Conservation (phyloP, 2,888 invertebrate genomes). For the Troides aeacus region DNA sequence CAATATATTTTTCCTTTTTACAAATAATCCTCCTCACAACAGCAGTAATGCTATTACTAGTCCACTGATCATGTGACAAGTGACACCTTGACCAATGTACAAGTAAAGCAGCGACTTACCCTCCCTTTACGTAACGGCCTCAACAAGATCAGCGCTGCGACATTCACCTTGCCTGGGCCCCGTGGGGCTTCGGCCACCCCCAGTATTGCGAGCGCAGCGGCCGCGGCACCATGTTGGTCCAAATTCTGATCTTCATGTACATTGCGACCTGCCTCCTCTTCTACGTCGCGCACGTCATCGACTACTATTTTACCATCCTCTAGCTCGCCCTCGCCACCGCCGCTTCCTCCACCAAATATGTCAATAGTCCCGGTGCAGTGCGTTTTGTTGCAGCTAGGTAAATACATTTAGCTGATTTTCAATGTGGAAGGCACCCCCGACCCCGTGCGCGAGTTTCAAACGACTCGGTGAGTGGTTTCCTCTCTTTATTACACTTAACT, state of each 20-base stretch:
- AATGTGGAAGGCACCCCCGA: conserved; percentile 40
- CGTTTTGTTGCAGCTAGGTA: conserved; percentile 11
- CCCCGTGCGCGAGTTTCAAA: conserved; percentile 41
- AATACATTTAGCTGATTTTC: conserved; percentile 7
- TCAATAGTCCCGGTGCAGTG: conserved; percentile 3
- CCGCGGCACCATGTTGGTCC: conserved; percentile 65
- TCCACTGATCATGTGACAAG: too few relatives aligned
- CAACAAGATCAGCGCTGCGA: conserved; percentile 38
- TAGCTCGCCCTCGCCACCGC: conserved; percentile 28
- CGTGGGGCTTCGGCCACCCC: conserved; percentile 29
- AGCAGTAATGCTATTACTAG: too few relatives aligned
- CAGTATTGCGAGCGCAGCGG: conserved; percentile 33
- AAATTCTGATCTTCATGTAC: conserved; percentile 76
- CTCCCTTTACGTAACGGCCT: conserved; percentile 34
- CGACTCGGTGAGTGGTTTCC: conserved; percentile 52
- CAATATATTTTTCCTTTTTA: too few relatives aligned
- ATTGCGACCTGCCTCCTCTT: conserved; percentile 71
- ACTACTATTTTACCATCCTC: conserved; percentile 64
- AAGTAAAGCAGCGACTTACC: neutral
- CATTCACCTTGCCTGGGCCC: conserved; percentile 40
- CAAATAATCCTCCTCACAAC: too few relatives aligned
- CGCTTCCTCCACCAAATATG: neutral
- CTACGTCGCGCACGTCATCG: conserved; percentile 73
- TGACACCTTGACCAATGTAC: neutral
- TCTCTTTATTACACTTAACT: neutral